Evolutionary conservation across 2,113 vertebrate species (phyloP), one percentile per base, ranked within the genome.

Genomic region (Lethenteron camtschaticum): DNA sequence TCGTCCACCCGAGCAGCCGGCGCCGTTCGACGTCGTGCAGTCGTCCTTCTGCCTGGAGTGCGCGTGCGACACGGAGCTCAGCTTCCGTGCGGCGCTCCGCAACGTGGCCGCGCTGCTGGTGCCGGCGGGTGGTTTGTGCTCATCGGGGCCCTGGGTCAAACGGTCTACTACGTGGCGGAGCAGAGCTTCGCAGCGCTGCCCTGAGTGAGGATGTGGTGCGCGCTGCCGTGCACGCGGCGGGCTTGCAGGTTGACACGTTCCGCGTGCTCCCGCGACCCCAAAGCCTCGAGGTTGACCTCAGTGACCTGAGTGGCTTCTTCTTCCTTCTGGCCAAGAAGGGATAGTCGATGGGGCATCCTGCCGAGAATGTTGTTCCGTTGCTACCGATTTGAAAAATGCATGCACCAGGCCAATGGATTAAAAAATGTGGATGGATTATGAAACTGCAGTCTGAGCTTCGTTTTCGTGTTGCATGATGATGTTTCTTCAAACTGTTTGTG

Each of bases 401-500:
- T 41, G 41, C 10, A 11, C 10, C 9, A 24, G 24, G 24, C 24
- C 63, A 66, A 66, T 66, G 63, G 9, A 8, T 66, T 24, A 66
- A n/a, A 66, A 66, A 24, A 24, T 16, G 9, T 11, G 24, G 63
- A 66, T 16, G 24, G 10, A 24, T 9, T 16, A 66, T 66, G 24
- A 66, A 66, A n/a, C 24, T 66, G 63, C 63, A 11, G n/a, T 66
- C 63, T 66, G 63, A 66, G 24, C n/a, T 66, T n/a, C n/a, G 24
- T 24, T 66, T 66, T 66, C 24, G 63, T 66, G 41, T 41, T 41
- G 41, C 41, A 6, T 41, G 41, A 41, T 41, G 41, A 41, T 41
- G 41, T 41, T 7, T 41, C 41, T 41, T 41, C 41, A 41, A 41
- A 41, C 41, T 41, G 41, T 7, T 41, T 41, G 41, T 41, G 41